These are phyloP conservation scores for Halocaridina rubra DNA, from an alignment of 2,888 invertebrate species.

Conservation along the genomic window DNA sequence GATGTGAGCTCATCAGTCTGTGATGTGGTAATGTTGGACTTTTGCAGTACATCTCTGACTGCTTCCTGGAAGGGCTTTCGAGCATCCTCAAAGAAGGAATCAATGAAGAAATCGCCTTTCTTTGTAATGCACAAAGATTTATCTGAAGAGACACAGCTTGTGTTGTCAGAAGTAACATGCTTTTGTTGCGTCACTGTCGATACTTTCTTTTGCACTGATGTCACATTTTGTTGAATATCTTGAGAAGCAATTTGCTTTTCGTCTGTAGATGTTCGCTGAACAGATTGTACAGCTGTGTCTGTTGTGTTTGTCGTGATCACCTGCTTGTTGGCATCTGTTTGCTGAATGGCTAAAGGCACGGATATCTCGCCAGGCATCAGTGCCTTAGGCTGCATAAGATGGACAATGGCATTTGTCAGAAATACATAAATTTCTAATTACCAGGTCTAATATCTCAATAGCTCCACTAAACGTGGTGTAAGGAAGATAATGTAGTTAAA, in stretches of 20 bases:
- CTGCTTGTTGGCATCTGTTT: neutral
- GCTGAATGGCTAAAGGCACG: neutral
- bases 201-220: neutral
- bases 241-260: too few species aligned
- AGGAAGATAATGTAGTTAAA: too few species aligned
- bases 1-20: conserved; percentile 12
- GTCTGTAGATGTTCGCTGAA: too few species aligned
- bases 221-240: neutral
- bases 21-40: neutral
- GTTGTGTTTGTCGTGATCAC: neutral
- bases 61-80: conserved; percentile 47
- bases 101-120: conserved; percentile 48
- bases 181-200: neutral
- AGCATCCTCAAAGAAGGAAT: conserved; percentile 34
- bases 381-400: neutral
- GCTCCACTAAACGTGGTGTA: too few species aligned
- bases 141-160: neutral
- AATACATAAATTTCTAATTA: too few species aligned
- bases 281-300: too few species aligned
- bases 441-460: too few species aligned
- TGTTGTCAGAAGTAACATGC: neutral
- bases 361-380: neutral
- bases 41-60: conserved; percentile 27
- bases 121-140: neutral
- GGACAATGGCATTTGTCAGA: too few species aligned